Percentiles rank a stretch among this genome's conserved stretches.
phyloP scores from a whole-genome alignment of 92 coral and sea anemone species.

The Zoanthus sansibaricus region DNA sequence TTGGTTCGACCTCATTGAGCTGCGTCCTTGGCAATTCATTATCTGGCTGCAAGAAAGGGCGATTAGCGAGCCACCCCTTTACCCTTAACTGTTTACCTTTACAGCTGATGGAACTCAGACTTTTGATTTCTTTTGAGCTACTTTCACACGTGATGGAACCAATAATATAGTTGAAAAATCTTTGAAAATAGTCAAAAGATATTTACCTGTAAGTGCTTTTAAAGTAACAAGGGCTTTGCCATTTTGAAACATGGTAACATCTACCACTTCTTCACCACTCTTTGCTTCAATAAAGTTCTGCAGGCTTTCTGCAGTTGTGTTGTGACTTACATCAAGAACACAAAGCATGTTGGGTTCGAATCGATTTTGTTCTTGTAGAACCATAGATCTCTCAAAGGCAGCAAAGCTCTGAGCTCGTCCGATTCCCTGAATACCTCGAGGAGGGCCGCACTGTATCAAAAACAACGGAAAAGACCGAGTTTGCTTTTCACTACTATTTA shows the following conservation, averaged over 20 bases:
- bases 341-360: constrained; percentile 66
- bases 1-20: too few species aligned
- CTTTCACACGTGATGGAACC: too few species aligned
- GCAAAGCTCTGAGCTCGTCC: constrained; percentile 51
- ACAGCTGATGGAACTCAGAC: too few species aligned
- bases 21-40: too few species aligned
- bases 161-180: not conserved
- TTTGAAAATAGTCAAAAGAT: not conserved
- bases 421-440: constrained; percentile 16
- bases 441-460: not conserved
- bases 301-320: constrained; percentile 64
- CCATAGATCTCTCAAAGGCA: constrained; percentile 13
- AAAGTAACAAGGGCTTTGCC: constrained; percentile 66
- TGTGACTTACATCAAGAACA: constrained; percentile 54
- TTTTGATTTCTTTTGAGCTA: too few species aligned
- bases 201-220: constrained; percentile 39
- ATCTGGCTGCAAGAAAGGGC: too few species aligned
- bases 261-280: constrained; percentile 61
- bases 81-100: too few species aligned
- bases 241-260: constrained; percentile 49
- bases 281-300: constrained; percentile 72
- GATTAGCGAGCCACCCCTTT: too few species aligned
- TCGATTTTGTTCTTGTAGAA: not conserved
- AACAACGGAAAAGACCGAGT: too few species aligned
- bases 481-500: too few species aligned